These are phyloP conservation scores for Cantharis lateralis DNA, from an alignment of 2,888 invertebrate species.

Conservation along the genomic window DNA sequence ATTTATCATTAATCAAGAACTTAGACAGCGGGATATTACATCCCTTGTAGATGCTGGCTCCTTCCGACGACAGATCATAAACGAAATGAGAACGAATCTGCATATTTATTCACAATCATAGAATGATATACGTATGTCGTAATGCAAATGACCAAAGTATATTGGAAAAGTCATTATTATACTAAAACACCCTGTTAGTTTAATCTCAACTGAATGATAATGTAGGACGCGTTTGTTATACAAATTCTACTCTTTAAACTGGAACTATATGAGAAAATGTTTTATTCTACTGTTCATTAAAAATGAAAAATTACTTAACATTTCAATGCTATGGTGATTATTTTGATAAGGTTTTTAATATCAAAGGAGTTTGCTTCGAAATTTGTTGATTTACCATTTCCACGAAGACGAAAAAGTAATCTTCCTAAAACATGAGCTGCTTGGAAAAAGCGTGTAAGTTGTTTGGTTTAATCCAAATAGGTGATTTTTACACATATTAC, in stretches of 20 bases:
- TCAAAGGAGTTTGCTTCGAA: background rate
- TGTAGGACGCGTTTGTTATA: slow-evolving; percentile 1
- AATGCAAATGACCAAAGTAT: slow-evolving; percentile 36
- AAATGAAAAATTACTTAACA: background rate
- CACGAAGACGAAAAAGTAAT: background rate
- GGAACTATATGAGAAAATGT: background rate
- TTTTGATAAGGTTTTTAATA: background rate
- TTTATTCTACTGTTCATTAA: background rate
- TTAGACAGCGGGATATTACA: slow-evolving; percentile 55
- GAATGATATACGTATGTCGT: slow-evolving; percentile 39
- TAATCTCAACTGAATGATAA: slow-evolving; percentile 1
- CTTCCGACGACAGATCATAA: slow-evolving; percentile 51
- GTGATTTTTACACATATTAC: background rate
- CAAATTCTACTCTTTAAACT: background rate
- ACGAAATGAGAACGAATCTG: slow-evolving; percentile 54
- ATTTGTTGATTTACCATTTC: background rate
- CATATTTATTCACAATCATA: slow-evolving; percentile 52
- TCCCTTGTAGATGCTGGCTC: slow-evolving; percentile 52
- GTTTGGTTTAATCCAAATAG: background rate
- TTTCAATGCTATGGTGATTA: background rate
- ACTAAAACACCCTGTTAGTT: background rate
- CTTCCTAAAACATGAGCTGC: background rate
- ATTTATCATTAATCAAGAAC: slow-evolving; percentile 53
- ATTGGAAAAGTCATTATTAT: slow-evolving; percentile 29
- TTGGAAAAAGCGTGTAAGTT: background rate